Evolutionary conservation across 2,797 vertebrate genomes (phyloP), one percentile per base, ranked within the genome.

Genomic region (Trachurus trachurus): DNA sequence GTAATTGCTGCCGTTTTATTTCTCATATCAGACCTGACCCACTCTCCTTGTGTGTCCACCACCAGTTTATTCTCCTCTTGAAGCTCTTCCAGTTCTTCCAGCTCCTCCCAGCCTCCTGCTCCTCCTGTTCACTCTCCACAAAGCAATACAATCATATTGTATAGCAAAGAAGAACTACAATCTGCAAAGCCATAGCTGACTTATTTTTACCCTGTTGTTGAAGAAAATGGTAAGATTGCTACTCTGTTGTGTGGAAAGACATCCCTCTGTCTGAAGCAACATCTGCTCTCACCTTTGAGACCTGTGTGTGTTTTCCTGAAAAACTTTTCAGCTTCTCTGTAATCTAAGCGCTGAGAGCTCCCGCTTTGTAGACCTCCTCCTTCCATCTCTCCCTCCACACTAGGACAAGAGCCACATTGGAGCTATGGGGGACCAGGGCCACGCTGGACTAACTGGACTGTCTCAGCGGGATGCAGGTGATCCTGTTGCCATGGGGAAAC

Each of bases 361-460:
- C 26, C 3, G 29, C 60, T 45, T 52, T 53, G 47, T 74, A 58
- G 66, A 16, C 44, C 29, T 42, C 56, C 44, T 61, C 40, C 49
- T n/a, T n/a, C 12, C 16, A 31, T 19, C 47, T 59, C 22, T 42
- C n/a, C 16, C 59, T 16, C 37, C 29, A 67, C 60, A 60, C 15
- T 26, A 49, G 57, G 13, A 68, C 60, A 57, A 76, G 45, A 52
- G 71, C 40, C 52, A 67, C 57, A 58, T 62, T 74, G 56, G 71
- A 75, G 57, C 12, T 39, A 94, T 94, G 94, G 94, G 94, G 75
- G 91, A 95, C 39, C 91, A 93, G 67, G 85, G 89, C 85, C 90
- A 85, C 0, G 77, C 80, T 13, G 92, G 89, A 83, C 87, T 82
- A 26, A 65, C 83, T 9, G 86, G 75, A 42, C 82, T 87, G 66